Evolutionary conservation across 92 coral and sea anemone genomes (phyloP).

Genomic region (Zoanthus sansibaricus): DNA sequence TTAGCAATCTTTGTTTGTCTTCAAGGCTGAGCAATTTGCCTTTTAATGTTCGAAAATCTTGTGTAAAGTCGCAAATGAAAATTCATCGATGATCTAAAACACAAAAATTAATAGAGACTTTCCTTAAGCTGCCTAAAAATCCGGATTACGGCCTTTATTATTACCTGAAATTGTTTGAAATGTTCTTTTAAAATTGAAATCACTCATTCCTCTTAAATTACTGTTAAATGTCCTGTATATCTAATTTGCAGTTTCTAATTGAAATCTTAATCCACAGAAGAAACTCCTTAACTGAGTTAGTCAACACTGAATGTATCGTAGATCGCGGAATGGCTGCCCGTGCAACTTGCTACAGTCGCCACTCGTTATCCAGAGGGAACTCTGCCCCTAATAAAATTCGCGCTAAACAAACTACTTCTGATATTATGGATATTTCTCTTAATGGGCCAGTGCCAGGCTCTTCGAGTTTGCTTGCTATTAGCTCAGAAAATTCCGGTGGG

Average conservation of each 20-base stretch:
- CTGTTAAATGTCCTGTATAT: background rate
- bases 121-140: too few relatives aligned
- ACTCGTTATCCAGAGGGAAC: constrained; percentile 68
- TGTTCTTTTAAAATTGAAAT: too few relatives aligned
- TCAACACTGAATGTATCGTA: constrained; percentile 60
- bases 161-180: too few relatives aligned
- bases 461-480: background rate
- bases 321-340: constrained; percentile 92
- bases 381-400: constrained; percentile 59
- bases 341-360: constrained; percentile 92
- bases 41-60: too few relatives aligned
- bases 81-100: too few relatives aligned
- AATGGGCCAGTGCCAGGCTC: background rate
- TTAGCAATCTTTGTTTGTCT: too few relatives aligned
- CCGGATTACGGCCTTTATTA: too few relatives aligned
- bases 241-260: background rate
- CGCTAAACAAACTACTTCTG: constrained; percentile 47
- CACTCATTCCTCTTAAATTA: too few relatives aligned
- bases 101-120: too few relatives aligned
- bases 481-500: constrained; percentile 6
- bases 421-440: constrained; percentile 51
- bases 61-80: too few relatives aligned
- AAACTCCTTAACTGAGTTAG: constrained; percentile 23
- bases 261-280: background rate
- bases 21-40: too few relatives aligned